Conservation (phyloP, 2,797 vertebrate species). For the Myotis pilosus region DNA sequence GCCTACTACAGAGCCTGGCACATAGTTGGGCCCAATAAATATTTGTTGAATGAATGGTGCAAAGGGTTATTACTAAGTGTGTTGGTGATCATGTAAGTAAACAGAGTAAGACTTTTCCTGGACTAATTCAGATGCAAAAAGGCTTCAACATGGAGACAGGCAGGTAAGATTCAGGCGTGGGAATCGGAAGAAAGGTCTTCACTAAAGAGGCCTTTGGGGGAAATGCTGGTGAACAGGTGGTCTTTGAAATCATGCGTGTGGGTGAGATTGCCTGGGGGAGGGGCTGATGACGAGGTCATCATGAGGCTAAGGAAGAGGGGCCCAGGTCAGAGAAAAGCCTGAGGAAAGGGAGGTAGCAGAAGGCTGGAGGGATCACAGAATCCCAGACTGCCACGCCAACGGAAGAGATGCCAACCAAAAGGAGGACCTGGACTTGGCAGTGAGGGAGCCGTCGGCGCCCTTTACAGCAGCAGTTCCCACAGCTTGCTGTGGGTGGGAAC, state of each 20-base stretch:
- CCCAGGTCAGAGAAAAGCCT: background rate
- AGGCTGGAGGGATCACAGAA: background rate
- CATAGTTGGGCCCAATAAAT: background rate
- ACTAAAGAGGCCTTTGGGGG: background rate
- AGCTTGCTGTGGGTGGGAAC: constrained; percentile 25
- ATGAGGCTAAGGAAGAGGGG: background rate
- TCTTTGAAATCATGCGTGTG: background rate
- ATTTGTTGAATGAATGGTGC: background rate
- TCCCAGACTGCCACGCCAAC: fast-evolving
- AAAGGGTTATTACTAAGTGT: background rate
- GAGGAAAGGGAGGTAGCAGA: background rate
- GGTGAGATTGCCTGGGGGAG: background rate
- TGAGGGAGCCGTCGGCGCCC: background rate
- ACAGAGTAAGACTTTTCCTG: background rate
- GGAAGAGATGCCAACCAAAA: background rate
- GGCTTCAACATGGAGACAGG: background rate
- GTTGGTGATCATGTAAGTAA: background rate
- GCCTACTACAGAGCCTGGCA: background rate
- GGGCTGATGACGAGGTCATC: background rate
- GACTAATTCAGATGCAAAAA: background rate
- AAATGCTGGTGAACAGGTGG: background rate
- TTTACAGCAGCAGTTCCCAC: background rate
- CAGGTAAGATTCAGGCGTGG: background rate
- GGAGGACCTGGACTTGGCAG: background rate
- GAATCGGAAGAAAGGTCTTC: background rate